phyloP scores from a whole-genome alignment of 2,113 vertebrate genomes.

The Sebastes schlegelii region DNA sequence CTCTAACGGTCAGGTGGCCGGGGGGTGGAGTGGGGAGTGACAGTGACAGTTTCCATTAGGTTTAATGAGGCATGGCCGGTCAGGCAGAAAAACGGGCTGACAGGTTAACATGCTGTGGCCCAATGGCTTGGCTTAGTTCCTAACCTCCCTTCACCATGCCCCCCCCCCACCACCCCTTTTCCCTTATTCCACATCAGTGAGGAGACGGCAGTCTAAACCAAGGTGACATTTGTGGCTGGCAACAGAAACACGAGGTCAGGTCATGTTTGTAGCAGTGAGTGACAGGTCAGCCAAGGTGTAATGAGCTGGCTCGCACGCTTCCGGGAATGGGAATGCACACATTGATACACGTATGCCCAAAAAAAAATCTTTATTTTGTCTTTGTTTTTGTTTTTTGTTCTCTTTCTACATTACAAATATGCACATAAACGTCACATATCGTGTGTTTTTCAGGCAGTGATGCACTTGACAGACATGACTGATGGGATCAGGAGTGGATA shows the following conservation, averaged over 20 bases:
- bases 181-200: slow-evolving; percentile 48
- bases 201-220: slow-evolving; percentile 54
- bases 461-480: slow-evolving; percentile 12
- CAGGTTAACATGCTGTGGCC: slow-evolving; percentile 79
- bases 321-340: slow-evolving; percentile 23
- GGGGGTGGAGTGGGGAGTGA: slow-evolving; percentile 30
- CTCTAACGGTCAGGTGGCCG: slow-evolving; percentile 58
- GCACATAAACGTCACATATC: slow-evolving; percentile 3
- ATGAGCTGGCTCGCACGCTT: slow-evolving; percentile 46
- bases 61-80: slow-evolving; percentile 79
- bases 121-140: slow-evolving; percentile 67
- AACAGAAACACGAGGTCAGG: slow-evolving; percentile 70
- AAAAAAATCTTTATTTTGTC: background rate
- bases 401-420: slow-evolving; percentile 2
- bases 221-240: slow-evolving; percentile 72
- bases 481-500: background rate
- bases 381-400: background rate
- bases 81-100: slow-evolving; percentile 78
- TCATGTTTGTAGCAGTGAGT: slow-evolving; percentile 52
- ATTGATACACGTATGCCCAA: background rate
- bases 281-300: slow-evolving; percentile 65
- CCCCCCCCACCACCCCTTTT: background rate
- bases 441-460: background rate
- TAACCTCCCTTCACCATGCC: slow-evolving; percentile 48
- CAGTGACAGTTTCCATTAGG: slow-evolving; percentile 80